Evolutionary conservation across 2,888 invertebrate genomes (phyloP).

Genomic region (Ferrisia virgata): DNA sequence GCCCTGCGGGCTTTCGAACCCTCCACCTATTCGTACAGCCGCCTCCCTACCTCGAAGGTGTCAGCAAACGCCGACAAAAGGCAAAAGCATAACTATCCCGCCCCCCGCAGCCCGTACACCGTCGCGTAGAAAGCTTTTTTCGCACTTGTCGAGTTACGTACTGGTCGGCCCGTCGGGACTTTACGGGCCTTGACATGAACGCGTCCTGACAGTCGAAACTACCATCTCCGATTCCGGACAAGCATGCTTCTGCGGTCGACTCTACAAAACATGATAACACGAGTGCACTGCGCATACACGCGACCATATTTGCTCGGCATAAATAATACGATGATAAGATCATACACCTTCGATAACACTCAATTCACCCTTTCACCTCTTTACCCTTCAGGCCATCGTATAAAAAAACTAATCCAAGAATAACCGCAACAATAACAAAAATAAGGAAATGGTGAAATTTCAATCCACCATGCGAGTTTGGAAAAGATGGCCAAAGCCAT

Average conservation of each 20-base stretch:
- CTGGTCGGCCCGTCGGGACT: constrained; percentile 35
- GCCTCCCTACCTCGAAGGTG: background rate
- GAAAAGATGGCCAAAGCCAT: no score
- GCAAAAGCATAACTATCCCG: background rate
- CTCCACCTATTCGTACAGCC: background rate
- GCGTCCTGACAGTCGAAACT: constrained; percentile 36
- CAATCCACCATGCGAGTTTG: no score
- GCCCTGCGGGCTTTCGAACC: constrained; percentile 33
- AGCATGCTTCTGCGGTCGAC: constrained; percentile 31
- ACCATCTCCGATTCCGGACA: background rate
- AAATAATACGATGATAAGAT: background rate
- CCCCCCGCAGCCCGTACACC: background rate
- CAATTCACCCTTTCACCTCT: no score
- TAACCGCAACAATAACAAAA: no score
- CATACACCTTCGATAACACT: no score
- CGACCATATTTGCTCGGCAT: background rate
- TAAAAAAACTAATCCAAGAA: no score
- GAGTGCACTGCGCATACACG: background rate
- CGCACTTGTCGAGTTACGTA: background rate
- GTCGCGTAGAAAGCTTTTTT: constrained; percentile 18
- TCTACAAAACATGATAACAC: constrained; percentile 5
- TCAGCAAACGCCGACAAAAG: background rate
- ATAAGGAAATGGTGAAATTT: no score
- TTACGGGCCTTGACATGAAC: constrained; percentile 12
- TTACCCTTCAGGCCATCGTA: no score